Evolutionary conservation across 2,888 invertebrate genomes (phyloP).

Genomic region (Pheosia gnoma): DNA sequence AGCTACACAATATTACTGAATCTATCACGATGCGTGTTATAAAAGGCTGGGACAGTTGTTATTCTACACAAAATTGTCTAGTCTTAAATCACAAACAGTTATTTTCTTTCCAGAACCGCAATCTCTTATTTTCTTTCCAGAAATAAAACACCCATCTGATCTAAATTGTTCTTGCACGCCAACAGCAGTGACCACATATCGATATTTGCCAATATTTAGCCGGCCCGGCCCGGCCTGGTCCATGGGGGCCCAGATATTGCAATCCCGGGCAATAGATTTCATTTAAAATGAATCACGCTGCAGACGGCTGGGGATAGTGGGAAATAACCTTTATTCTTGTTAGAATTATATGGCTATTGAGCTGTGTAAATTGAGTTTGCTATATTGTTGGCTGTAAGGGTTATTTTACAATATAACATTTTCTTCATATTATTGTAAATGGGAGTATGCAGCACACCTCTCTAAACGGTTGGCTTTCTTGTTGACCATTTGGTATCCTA

Average conservation of each 20-base stretch:
- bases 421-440: too few species aligned
- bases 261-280: constrained; percentile 42
- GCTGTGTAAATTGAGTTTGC: not conserved
- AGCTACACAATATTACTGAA: too few species aligned
- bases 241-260: constrained; percentile 49
- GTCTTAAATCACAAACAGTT: too few species aligned
- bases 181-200: constrained; percentile 38
- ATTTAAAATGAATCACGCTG: constrained; percentile 46
- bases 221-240: constrained; percentile 35
- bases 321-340: constrained; percentile 1
- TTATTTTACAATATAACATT: too few species aligned
- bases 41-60: too few species aligned
- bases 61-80: too few species aligned
- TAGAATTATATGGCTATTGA: not conserved
- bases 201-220: constrained; percentile 62
- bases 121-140: too few species aligned
- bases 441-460: too few species aligned
- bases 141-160: not conserved
- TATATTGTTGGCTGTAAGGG: not conserved
- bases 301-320: constrained; percentile 23
- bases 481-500: too few species aligned
- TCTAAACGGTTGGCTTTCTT: too few species aligned
- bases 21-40: too few species aligned
- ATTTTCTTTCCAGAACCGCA: too few species aligned
- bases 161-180: not conserved